Conservation (phyloP, 2,113 vertebrate species). For the Balaeniceps rex region DNA sequence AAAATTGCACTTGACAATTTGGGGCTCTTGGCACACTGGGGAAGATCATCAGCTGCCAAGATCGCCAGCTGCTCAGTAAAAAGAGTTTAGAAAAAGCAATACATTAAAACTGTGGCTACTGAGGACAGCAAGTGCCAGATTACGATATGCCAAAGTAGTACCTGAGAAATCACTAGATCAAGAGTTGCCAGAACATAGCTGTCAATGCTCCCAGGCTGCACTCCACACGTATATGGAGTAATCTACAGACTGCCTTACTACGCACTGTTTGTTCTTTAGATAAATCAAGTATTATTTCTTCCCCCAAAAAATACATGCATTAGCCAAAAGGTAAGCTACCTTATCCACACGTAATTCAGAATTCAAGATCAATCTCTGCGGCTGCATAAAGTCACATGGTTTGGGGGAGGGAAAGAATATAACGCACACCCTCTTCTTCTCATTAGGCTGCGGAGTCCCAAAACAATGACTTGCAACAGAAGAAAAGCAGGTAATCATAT, state of each 20-base stretch:
- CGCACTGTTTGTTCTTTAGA: not conserved
- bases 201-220: not conserved
- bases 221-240: not conserved
- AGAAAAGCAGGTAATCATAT: not conserved
- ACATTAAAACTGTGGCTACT: not conserved
- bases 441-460: not conserved
- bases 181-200: not conserved
- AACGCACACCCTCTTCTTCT: not conserved
- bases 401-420: not conserved
- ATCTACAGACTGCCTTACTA: not conserved
- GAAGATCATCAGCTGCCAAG: not conserved
- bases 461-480: not conserved
- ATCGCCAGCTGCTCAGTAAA: not conserved
- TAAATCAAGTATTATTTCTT: not conserved
- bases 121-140: not conserved
- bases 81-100: not conserved
- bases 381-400: not conserved
- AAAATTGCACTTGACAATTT: not conserved
- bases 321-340: not conserved
- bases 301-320: not conserved
- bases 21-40: not conserved
- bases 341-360: not conserved
- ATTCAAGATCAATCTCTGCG: not conserved
- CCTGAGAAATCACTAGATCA: not conserved
- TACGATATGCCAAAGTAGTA: not conserved